Evolutionary conservation across 2,113 vertebrate species (phyloP), one percentile per base, ranked within the genome.

Genomic region (Etheostoma cragini): DNA sequence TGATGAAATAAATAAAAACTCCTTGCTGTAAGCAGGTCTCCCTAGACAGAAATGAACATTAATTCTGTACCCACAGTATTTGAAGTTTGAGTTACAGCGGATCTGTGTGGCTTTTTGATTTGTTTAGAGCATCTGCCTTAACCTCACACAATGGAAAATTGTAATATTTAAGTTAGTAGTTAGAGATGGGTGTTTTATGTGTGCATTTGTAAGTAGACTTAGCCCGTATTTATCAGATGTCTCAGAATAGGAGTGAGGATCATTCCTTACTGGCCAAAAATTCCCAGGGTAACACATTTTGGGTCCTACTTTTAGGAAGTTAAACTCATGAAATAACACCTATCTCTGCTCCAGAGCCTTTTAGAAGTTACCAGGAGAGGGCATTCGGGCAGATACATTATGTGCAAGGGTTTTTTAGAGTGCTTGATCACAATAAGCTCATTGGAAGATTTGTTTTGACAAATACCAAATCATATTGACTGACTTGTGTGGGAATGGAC

Each of bases 21-120:
- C 1, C 14, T 49, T 63, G n/a, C 21, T 53, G 46, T 68, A 5
- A 26, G 47, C 35, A 53, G 17, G 11, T 45, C 19, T 68, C 73
- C 0, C 75, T 11, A 2, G 22, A 68, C 26, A 61, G 56, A 73
- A 60, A 66, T 73, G 10, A 3, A 72, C 63, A 1, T 83, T 78
- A 52, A 47, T 71, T 85, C 54, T 72, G 19, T 8, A 49, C 33
- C 33, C 38, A 69, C n/a, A n/a, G 50, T 50, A 56, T 49, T 69
- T 50, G 50, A 35, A 66, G 26, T 10, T 11, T 63, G 66, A 35
- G 65, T 61, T 76, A 19, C n/a, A 52, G 42, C 38, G 38, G 35
- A 61, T 87, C 70, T 16, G 7, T 56, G 12, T 61, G 53, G 26
- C 22, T 53, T 35, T 24, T 46, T 58, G 16, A 50, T 60, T 49